Evolutionary conservation across 1,140 invertebrate species (phyloP), one percentile per base, ranked within the genome.

Genomic region (Euschistus heros): DNA sequence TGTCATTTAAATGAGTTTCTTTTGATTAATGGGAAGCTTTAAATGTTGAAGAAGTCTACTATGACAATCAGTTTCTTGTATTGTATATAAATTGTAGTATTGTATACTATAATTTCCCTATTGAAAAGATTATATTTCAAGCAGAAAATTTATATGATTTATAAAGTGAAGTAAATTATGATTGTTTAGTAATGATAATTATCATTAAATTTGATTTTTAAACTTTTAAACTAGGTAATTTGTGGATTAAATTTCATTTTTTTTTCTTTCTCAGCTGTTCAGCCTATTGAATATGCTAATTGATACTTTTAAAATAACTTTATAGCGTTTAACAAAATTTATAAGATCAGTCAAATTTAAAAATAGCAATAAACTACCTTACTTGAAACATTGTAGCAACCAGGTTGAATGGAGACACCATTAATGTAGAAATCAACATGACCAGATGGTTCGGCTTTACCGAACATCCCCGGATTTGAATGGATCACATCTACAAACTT

Each of bases 341-440:
- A 10, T 17, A 44, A 10, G 42, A 17, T 7, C 42, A 27, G n/a
- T 17, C 3, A 10, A 54, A 46, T 37, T 37, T 33, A 5, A 13
- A 37, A 14, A 17, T 60, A 44, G 14, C 4, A 62, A 61, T 8
- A 37, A 37, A 54, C 17, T 62, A 22, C n/a, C 54, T 57, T 66
- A 71, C 68, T 69, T 24, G 42, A 55, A 65, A 50, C 55, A 59
- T 69, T 65, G 20, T 37, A 50, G 68, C 84, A 86, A 1, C 84
- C 85, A 0, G 86, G 86, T 68, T 88, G 87, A 22, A 75, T 76
- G n/a, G 80, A 75, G 0, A 86, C 86, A 0, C 85, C 85, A 71
- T 89, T 89, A 71, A 86, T 79, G 69, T 87, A 89, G 68, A 88
- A 88, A 68, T 89, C 87, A 0, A 84, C 78, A 70, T 87, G 83